Base-by-base conservation (phyloP, 2,888 invertebrate genomes). In the Helobdella robusta region DNA sequence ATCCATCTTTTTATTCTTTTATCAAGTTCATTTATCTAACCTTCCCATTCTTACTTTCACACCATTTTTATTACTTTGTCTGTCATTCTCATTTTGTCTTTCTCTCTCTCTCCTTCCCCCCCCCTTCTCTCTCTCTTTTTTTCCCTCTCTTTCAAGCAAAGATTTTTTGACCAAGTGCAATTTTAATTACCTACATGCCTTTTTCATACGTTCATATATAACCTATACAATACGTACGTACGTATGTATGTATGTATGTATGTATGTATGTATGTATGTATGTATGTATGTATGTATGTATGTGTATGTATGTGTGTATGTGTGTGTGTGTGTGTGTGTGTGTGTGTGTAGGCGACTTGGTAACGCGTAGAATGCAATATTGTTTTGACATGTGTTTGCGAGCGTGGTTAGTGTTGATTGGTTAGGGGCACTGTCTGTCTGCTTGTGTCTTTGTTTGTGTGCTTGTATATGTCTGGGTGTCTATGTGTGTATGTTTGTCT, bases 261-360 rank as follows among this genome's bases (percentile, higher is more conserved):
- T 40, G 44, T 40, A 40, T 40, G 44, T 40, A 40, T 40, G 44
- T 40, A 40, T 40, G 44, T 40, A 40, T 40, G 44, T 40, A 40
- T 40, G 44, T 40, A 40, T 40, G 44, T 40, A 40, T 40, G 44
- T 40, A 40, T 40, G 44, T 40, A 40, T 40, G 44, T 40, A 40
- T 40, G 44, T 40, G n/a, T 40, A n/a, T 40, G n/a, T 40, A n/a
- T 40, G n/a, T 40, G 44, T 40, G 44, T 40, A n/a, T 40, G 44
- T 40, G 44, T 40, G 44, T 40, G 44, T 40, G n/a, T 40, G 44
- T 40, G 44, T 40, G 44, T 40, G n/a, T 40, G 44, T 40, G 44
- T 40, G 44, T n/a, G n/a, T n/a, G n/a, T n/a, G n/a, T n/a, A n/a
- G n/a, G n/a, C n/a, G n/a, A n/a, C n/a, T n/a, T n/a, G n/a, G n/a